Percentiles rank a stretch among this genome's conserved stretches.
These are phyloP conservation scores for Eptatretus atami DNA, from an alignment of 2,797 vertebrate species.

Conservation along the genomic window DNA sequence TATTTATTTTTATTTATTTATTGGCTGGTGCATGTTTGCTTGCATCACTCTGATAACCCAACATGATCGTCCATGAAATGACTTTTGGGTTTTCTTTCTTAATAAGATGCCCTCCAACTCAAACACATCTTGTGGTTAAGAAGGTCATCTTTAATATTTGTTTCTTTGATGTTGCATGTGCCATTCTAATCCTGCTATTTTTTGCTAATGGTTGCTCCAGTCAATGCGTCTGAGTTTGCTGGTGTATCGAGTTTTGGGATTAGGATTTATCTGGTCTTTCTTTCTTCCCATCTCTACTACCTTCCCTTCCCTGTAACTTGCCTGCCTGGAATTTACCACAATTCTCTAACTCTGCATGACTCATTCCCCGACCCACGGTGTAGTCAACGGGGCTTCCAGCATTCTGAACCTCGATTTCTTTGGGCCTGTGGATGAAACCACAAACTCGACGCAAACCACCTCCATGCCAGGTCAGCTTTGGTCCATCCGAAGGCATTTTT, in stretches of 20 bases:
- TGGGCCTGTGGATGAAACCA: conserved; percentile 45
- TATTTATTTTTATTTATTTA: no score
- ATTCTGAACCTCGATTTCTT: conserved; percentile 71
- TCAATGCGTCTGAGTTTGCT: no score
- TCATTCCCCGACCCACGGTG: conserved; percentile 6
- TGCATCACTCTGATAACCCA: no score
- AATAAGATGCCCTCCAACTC: no score
- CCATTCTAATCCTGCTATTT: conserved; percentile 20
- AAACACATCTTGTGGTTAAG: no score
- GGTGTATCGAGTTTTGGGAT: no score
- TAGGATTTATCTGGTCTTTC: conserved; percentile 26
- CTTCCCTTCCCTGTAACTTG: not conserved
- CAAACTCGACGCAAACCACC: conserved; percentile 35
- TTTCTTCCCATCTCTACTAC: conserved; percentile 13
- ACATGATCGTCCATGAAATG: no score
- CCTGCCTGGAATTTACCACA: not conserved
- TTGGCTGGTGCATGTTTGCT: no score
- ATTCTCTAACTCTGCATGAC: no score
- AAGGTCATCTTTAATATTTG: conserved; percentile 5
- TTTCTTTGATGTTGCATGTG: conserved; percentile 15
- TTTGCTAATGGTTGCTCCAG: no score
- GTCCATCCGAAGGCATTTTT: not conserved
- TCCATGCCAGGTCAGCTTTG: conserved; percentile 59
- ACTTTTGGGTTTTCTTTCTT: no score
- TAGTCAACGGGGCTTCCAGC: conserved; percentile 73